These are phyloP conservation scores for Myopa testacea DNA, from an alignment of 2,888 invertebrate genomes.

Conservation along the genomic window DNA sequence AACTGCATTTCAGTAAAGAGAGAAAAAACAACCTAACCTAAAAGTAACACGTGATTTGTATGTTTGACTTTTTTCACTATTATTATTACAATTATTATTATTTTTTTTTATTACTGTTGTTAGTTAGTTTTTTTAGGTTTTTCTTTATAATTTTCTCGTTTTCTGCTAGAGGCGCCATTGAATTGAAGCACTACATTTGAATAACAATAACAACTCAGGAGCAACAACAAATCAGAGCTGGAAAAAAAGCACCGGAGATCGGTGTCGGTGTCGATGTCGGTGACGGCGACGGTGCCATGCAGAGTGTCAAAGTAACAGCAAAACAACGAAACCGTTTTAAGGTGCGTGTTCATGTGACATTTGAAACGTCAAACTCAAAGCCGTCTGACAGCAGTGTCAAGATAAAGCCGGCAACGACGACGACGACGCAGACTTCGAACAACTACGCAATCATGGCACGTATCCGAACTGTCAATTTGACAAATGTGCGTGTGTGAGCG, in stretches of 20 bases:
- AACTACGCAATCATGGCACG: conserved; percentile 51
- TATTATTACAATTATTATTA: too few relatives aligned
- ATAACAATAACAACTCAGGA: not conserved
- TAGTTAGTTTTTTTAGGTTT: too few relatives aligned
- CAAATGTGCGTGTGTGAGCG: conserved; percentile 56
- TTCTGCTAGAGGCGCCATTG: conserved; percentile 10
- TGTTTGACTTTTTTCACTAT: too few relatives aligned
- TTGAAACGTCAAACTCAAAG: conserved; percentile 46
- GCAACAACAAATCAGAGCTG: not conserved
- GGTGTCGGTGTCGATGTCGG: too few relatives aligned
- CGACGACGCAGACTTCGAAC: conserved; percentile 37
- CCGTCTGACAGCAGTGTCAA: conserved; percentile 46
- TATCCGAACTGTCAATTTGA: conserved; percentile 58
- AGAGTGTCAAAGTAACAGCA: not conserved
- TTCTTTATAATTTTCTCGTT: too few relatives aligned
- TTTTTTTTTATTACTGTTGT: too few relatives aligned
- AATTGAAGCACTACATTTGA: not conserved
- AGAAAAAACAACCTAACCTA: too few relatives aligned
- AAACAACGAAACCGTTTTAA: conserved; percentile 30
- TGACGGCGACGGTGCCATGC: not conserved
- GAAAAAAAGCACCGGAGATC: too few relatives aligned
- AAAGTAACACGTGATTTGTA: too few relatives aligned
- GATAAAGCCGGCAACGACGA: conserved; percentile 49
- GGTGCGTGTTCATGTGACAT: conserved; percentile 59
- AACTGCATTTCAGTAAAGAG: too few relatives aligned